Evolutionary conservation across 1,140 invertebrate genomes (phyloP), one percentile per base, ranked within the genome.

Genomic region (Lepidurus arcticus): DNA sequence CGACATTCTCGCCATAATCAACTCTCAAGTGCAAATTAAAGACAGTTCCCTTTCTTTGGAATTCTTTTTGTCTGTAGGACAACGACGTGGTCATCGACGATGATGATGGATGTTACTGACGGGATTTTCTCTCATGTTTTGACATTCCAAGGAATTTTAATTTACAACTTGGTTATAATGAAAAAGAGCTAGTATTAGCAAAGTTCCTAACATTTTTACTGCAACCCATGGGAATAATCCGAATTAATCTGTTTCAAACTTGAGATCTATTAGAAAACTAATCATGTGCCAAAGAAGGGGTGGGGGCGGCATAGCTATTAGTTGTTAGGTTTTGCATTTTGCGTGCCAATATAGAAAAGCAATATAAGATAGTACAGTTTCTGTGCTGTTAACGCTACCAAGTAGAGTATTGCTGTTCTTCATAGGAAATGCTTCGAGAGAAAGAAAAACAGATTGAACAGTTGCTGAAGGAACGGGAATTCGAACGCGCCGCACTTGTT

Each of bases 371-470:
- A 34, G 34, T 34, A 34, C 34, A 34, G 21, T 65, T n/a, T 65
- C 53, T 65, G 53, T 65, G 8, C 16, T 16, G 16, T 65, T 65
- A n/a, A 65, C 8, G 21, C 13, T 65, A 7, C 8, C 8, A 65
- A 65, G 53, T 21, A 65, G 53, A 65, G 21, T 65, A 16, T 79
- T 42, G 75, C 65, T 24, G 75, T 44, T 11, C 75, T 77, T 24
- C 53, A 47, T 84, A 98, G 94, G 94, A 97, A 84, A 86, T 93
- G 42, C 85, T 98, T 78, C 92, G 93, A 84, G 95, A 97, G 84
- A 98, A 97, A 84, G 93, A 97, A 83, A 91, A 93, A 80, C 94
- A 98, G 82, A 92, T 98, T 81, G 94, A 96, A 83, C 90, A 93
- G 82, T 87, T 98, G 73, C 88, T 97, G 84, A 92, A 92, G 79